A percentile compares a stretch with the other conserved stretches of the same genome.
Conservation (phyloP, 2,113 vertebrate genomes). For the Cyprinodon brontotheroides region DNA sequence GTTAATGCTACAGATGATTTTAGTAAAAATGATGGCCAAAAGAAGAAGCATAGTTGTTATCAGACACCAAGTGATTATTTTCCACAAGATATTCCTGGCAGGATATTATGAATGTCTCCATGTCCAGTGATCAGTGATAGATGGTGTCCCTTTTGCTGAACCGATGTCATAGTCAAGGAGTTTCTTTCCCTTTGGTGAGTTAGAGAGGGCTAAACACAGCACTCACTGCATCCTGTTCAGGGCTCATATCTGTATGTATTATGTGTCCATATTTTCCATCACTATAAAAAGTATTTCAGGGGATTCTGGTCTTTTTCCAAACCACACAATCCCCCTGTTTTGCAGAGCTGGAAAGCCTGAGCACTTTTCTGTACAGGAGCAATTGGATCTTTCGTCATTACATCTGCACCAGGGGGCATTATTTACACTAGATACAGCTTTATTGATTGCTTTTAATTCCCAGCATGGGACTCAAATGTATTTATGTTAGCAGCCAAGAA, state of each 20-base stretch:
- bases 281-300: slow-evolving; percentile 21
- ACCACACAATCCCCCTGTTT: slow-evolving; percentile 8
- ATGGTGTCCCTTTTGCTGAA: slow-evolving; percentile 84
- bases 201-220: slow-evolving; percentile 70
- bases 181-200: slow-evolving; percentile 81
- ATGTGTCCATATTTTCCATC: slow-evolving; percentile 44
- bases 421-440: slow-evolving; percentile 58
- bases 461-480: slow-evolving; percentile 55
- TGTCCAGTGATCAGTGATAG: slow-evolving; percentile 92
- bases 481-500: slow-evolving; percentile 66
- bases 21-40: slow-evolving; percentile 59
- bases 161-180: slow-evolving; percentile 92
- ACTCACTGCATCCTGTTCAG: slow-evolving; percentile 42
- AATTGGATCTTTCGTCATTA: slow-evolving; percentile 61
- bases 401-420: slow-evolving; percentile 30
- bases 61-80: slow-evolving; percentile 93
- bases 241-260: slow-evolving; percentile 22
- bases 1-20: slow-evolving; percentile 26
- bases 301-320: slow-evolving; percentile 5
- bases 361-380: slow-evolving; percentile 62
- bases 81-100: slow-evolving; percentile 97
- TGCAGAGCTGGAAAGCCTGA: slow-evolving; percentile 36
- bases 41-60: slow-evolving; percentile 83
- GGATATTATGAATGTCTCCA: slow-evolving; percentile 99
- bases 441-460: slow-evolving; percentile 63